Percentiles rank a stretch among this genome's conserved stretches.
Evolutionary conservation across 2,888 invertebrate genomes (phyloP).

Genomic region (Bursaphelenchus okinawaensis): DNA sequence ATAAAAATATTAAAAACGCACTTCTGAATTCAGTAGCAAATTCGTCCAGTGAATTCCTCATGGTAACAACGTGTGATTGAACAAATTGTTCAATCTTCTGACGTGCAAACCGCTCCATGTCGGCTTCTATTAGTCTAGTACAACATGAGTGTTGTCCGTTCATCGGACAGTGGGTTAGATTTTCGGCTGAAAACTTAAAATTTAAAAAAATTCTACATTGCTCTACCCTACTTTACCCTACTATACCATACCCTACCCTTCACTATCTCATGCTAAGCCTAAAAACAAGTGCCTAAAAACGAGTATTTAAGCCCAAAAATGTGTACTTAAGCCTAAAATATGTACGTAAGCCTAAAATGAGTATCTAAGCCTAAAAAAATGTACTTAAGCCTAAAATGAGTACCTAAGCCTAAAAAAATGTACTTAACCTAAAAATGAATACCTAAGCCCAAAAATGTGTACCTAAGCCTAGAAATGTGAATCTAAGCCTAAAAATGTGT

Average conservation of each 20-base stretch:
- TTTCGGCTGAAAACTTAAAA: not conserved
- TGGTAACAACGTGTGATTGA: slow-evolving; percentile 17
- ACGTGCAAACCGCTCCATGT: slow-evolving; percentile 21
- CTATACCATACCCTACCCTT: too few relatives aligned
- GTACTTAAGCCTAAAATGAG: not conserved
- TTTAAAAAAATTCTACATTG: too few relatives aligned
- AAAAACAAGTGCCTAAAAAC: too few relatives aligned
- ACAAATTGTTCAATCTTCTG: slow-evolving; percentile 16
- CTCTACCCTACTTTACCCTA: too few relatives aligned
- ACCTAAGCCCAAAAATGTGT: not conserved
- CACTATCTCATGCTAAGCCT: too few relatives aligned
- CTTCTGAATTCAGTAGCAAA: slow-evolving; percentile 17
- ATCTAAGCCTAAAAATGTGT: not conserved
- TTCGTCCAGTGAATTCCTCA: slow-evolving; percentile 17
- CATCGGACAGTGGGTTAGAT: slow-evolving; percentile 14
- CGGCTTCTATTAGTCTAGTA: slow-evolving; percentile 25
- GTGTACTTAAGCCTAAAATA: not conserved
- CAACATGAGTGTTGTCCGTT: slow-evolving; percentile 25
- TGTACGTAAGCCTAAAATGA: not conserved
- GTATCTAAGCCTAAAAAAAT: not conserved
- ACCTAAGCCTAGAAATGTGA: not conserved
- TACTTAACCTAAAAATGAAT: too few relatives aligned
- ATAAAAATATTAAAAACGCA: too few relatives aligned
- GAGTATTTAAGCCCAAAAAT: not conserved
- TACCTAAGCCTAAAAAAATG: too few relatives aligned